These are phyloP conservation scores for Pangasius mekongensis DNA, from an alignment of 2,797 vertebrate genomes.

Conservation along the genomic window DNA sequence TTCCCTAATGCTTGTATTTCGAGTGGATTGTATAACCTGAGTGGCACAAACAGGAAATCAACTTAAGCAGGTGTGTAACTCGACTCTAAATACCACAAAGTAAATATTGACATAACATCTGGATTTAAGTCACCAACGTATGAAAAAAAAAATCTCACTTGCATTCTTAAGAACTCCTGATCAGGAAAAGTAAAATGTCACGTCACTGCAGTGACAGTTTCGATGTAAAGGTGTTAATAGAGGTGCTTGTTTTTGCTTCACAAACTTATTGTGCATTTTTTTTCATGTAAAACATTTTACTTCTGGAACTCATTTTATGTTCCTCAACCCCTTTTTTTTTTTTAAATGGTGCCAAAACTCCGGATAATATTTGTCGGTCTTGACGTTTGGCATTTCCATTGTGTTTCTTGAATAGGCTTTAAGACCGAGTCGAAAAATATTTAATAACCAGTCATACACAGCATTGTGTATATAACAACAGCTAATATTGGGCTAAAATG, in stretches of 20 bases:
- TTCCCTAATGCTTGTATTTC: background rate
- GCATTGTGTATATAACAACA: background rate
- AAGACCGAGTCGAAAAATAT: background rate
- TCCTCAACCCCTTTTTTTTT: background rate
- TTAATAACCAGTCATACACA: background rate
- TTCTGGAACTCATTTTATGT: background rate
- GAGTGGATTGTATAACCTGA: background rate
- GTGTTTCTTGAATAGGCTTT: background rate
- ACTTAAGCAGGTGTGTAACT: background rate
- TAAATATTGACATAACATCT: too few relatives aligned
- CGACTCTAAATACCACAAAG: background rate
- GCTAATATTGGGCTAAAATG: slow-evolving; percentile 1
- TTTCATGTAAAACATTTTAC: background rate
- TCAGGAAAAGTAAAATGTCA: background rate
- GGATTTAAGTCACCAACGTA: too few relatives aligned
- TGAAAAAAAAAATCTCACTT: background rate
- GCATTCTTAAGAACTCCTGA: background rate
- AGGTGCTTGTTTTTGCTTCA: background rate
- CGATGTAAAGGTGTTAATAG: background rate
- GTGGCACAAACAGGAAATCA: background rate
- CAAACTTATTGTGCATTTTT: background rate
- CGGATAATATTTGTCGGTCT: background rate
- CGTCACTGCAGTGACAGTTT: background rate
- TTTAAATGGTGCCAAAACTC: background rate
- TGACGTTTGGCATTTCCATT: background rate